These are phyloP conservation scores for Chionis minor DNA, from an alignment of 2,113 vertebrate genomes.

Conservation along the genomic window DNA sequence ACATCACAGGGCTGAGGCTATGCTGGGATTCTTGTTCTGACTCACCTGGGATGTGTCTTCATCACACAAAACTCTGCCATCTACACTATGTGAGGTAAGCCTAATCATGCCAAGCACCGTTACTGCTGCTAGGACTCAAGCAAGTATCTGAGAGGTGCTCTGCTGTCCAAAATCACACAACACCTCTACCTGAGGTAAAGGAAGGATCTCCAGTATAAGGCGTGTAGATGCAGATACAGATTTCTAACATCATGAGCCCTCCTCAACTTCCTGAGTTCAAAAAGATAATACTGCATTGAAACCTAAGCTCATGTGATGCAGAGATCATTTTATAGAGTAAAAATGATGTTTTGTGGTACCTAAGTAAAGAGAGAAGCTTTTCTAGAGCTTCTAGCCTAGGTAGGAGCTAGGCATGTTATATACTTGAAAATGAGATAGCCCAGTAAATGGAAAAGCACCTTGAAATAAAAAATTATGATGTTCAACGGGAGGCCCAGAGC, in stretches of 20 bases:
- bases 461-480: not conserved
- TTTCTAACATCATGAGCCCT: not conserved
- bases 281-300: not conserved
- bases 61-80: not conserved
- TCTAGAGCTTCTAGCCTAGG: not conserved
- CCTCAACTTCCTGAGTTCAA: not conserved
- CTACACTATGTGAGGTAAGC: not conserved
- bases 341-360: not conserved
- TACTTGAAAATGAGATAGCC: not conserved
- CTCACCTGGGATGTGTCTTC: not conserved
- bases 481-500: not conserved
- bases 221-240: not conserved
- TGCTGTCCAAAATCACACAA: not conserved
- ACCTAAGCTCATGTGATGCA: not conserved
- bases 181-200: not conserved
- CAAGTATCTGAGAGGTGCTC: not conserved
- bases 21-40: not conserved
- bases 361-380: not conserved
- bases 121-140: not conserved
- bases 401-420: not conserved
- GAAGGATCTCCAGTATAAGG: not conserved
- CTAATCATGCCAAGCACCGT: not conserved
- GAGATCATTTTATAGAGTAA: not conserved
- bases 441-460: not conserved
- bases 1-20: not conserved